Percentiles rank a stretch among this genome's conserved stretches.
These are phyloP conservation scores for Tenthredo amoena DNA, from an alignment of 2,888 invertebrate species.

Conservation along the genomic window DNA sequence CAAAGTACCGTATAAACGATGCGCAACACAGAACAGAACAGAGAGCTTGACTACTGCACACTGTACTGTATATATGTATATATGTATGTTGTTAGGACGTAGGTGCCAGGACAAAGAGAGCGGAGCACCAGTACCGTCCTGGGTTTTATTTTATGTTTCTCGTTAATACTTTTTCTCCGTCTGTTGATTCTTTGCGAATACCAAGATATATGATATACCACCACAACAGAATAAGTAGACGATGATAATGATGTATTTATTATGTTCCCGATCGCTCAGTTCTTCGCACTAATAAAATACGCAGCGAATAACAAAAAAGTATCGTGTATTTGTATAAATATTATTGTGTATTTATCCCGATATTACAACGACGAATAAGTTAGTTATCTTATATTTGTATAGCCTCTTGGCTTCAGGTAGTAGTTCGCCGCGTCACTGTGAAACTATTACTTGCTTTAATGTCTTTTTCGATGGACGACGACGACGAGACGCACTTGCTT, in stretches of 20 bases:
- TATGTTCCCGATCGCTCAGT: not conserved
- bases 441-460: conserved; percentile 2
- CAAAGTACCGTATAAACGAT: conserved; percentile 11
- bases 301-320: not conserved
- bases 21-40: conserved; percentile 11
- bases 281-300: not conserved
- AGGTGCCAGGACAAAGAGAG: not conserved
- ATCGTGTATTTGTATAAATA: not conserved
- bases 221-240: not conserved
- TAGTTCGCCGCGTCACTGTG: not conserved
- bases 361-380: not conserved
- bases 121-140: not conserved
- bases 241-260: not conserved
- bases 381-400: not conserved
- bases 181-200: not conserved
- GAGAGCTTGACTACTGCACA: not conserved
- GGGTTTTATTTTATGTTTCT: not conserved
- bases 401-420: not conserved
- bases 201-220: not conserved
- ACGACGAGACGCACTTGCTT: not conserved
- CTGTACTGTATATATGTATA: not conserved
- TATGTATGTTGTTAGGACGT: not conserved
- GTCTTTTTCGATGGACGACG: not conserved
- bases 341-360: not conserved
- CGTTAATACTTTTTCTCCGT: not conserved